phyloP scores from a whole-genome alignment of 2,113 vertebrate genomes.

The Periophthalmodon schlosseri region DNA sequence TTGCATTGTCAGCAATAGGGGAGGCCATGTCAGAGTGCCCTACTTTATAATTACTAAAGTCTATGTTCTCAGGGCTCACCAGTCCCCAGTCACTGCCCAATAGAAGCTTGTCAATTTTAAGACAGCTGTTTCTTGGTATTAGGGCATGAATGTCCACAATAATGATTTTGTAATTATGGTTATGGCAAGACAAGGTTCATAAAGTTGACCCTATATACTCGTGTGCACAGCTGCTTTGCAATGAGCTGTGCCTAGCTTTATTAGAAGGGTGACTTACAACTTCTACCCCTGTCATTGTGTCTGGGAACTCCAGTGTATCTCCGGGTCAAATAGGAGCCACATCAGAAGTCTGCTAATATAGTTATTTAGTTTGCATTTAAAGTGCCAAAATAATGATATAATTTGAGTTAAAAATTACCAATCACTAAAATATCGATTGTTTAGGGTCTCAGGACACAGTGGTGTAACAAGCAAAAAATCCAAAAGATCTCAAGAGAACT shows the following conservation, averaged over 20 bases:
- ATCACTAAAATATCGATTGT: background rate
- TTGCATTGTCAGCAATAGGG: conserved; percentile 10
- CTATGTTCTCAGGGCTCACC: conserved; percentile 43
- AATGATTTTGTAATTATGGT: conserved; percentile 67
- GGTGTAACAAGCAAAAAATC: conserved; percentile 34
- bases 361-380: conserved; percentile 1
- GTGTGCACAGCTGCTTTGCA: conserved; percentile 54
- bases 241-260: conserved; percentile 35
- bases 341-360: background rate
- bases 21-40: background rate
- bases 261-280: conserved; percentile 35
- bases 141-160: conserved; percentile 29
- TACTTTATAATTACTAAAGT: conserved; percentile 50
- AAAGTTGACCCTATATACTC: conserved; percentile 38
- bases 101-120: conserved; percentile 40
- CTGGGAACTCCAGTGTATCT: conserved; percentile 23
- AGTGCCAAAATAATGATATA: background rate
- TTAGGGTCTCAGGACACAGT: background rate
- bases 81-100: conserved; percentile 12
- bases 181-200: conserved; percentile 50
- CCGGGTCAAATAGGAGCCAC: conserved; percentile 21
- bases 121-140: conserved; percentile 67
- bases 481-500: conserved; percentile 34
- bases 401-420: background rate
- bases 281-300: conserved; percentile 14